Conservation (phyloP, 2,888 invertebrate species). For the Metellina segmentata region DNA sequence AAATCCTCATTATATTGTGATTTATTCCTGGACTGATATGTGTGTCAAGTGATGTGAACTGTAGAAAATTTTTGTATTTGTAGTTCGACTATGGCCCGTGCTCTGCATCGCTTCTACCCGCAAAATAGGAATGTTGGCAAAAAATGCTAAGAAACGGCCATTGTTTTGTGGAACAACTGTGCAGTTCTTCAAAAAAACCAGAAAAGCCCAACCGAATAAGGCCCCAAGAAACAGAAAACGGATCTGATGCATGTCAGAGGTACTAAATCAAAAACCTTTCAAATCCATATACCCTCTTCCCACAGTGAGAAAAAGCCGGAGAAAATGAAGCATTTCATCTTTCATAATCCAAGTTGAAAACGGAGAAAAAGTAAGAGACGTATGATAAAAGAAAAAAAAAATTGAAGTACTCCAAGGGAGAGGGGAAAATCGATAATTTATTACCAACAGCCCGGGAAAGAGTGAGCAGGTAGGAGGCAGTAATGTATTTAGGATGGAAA, state of each 20-base stretch:
- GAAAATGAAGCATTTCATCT: conserved; percentile 13
- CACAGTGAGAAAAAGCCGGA: not conserved
- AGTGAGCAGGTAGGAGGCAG: not conserved
- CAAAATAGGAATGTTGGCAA: too few species aligned
- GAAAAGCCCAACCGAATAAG: too few species aligned
- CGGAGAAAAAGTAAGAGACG: not conserved
- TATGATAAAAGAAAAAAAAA: conserved; percentile 4
- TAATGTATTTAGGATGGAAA: conserved; percentile 45
- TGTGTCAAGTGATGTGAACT: too few species aligned
- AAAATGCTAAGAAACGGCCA: too few species aligned
- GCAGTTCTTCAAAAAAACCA: too few species aligned
- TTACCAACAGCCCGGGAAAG: conserved; percentile 1
- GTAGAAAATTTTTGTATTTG: too few species aligned
- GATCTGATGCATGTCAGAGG: not conserved
- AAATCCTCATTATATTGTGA: too few species aligned
- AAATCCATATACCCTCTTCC: not conserved
- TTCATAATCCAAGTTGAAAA: conserved; percentile 14
- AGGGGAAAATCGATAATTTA: conserved; percentile 48
- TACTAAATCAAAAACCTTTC: conserved; percentile 1
- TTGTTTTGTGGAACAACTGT: too few species aligned
- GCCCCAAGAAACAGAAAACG: too few species aligned
- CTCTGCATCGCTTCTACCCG: too few species aligned
- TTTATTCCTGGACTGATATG: too few species aligned
- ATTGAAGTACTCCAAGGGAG: not conserved
- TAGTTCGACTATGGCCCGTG: too few species aligned